A percentile compares a stretch with the other conserved stretches of the same genome.
phyloP scores from a whole-genome alignment of 2,888 invertebrate genomes.

The Synanthedon formicaeformis region DNA sequence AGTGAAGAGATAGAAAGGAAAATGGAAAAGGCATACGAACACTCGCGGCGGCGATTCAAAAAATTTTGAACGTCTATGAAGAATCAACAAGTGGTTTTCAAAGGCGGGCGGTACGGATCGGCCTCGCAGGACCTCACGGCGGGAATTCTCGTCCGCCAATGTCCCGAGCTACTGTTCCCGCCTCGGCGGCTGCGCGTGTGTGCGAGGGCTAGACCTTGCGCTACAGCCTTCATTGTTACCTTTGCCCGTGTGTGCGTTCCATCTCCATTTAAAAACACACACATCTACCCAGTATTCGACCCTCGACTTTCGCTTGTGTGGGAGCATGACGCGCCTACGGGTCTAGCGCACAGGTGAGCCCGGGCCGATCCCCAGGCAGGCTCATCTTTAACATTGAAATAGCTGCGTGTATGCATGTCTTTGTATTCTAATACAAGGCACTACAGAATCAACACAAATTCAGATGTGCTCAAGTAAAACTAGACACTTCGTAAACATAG shows the following conservation, averaged over 20 bases:
- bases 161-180: conserved; percentile 31
- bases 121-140: conserved; percentile 43
- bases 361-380: conserved; percentile 50
- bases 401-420: conserved; percentile 37
- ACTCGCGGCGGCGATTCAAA: conserved; percentile 44
- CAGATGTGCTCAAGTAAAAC: neutral
- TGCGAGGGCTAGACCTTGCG: conserved; percentile 11
- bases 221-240: conserved; percentile 24
- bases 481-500: neutral
- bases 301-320: conserved; percentile 20
- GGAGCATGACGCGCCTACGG: conserved; percentile 49
- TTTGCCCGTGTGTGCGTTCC: conserved; percentile 12
- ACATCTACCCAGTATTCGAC: conserved; percentile 11
- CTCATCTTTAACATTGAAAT: conserved; percentile 53
- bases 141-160: conserved; percentile 65
- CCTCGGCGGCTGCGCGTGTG: conserved; percentile 10
- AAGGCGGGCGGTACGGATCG: conserved; percentile 44
- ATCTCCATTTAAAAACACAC: conserved; percentile 8
- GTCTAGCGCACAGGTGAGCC: conserved; percentile 61
- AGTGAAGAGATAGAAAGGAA: conserved; percentile 9
- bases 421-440: neutral
- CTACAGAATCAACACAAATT: neutral
- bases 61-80: conserved; percentile 28
- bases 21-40: conserved; percentile 16
- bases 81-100: conserved; percentile 64